These are phyloP conservation scores for Liparis tanakae DNA, from an alignment of 2,797 vertebrate genomes.

Conservation along the genomic window DNA sequence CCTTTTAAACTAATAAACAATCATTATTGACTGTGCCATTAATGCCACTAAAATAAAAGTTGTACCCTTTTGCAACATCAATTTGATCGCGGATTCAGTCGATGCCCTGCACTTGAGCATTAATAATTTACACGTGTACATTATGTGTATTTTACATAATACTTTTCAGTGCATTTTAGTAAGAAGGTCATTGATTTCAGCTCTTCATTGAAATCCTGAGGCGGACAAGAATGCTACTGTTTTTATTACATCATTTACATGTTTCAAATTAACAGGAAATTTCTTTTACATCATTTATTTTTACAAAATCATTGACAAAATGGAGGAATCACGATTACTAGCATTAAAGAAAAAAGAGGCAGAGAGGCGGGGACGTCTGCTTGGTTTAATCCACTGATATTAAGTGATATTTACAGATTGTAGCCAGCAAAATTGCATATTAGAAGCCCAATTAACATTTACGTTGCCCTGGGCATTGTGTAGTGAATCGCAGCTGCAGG, in stretches of 20 bases:
- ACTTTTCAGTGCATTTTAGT: not conserved
- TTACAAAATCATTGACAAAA: not conserved
- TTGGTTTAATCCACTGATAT: constrained; percentile 72
- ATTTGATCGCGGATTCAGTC: constrained; percentile 28
- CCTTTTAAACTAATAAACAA: constrained; percentile 60
- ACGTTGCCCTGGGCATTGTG: constrained; percentile 79
- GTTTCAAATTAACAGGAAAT: not conserved
- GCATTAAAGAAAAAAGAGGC: constrained; percentile 16
- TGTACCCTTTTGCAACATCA: constrained; percentile 13
- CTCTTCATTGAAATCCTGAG: not conserved
- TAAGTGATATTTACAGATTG: constrained; percentile 84
- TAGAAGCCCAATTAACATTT: constrained; percentile 87
- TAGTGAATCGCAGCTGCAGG: constrained; percentile 73
- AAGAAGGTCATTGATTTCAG: not conserved
- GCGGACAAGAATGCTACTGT: not conserved
- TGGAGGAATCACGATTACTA: constrained; percentile 10
- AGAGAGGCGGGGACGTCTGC: constrained; percentile 50
- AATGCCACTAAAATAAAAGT: constrained; percentile 47
- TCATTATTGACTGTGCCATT: constrained; percentile 45
- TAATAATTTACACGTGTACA: not conserved
- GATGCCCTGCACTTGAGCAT: not conserved
- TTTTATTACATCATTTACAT: not conserved
- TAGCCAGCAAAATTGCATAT: constrained; percentile 81
- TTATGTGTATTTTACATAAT: not conserved
- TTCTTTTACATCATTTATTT: not conserved